These are phyloP conservation scores for Anastrepha obliqua DNA, from an alignment of 1,140 invertebrate genomes.

Conservation along the genomic window DNA sequence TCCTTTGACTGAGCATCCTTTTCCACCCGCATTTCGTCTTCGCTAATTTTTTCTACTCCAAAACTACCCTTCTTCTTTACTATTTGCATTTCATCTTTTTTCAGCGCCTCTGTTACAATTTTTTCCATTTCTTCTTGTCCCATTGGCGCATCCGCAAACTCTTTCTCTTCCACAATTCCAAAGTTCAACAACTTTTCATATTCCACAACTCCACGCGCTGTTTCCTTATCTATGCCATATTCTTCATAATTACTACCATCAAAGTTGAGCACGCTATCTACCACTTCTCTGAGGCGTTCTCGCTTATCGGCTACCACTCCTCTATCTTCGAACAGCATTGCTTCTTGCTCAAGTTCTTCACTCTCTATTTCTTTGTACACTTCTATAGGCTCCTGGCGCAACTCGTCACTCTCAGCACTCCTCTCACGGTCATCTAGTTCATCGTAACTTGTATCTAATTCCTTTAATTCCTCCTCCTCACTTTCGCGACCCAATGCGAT, in stretches of 20 bases:
- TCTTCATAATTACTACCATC: constrained; percentile 42
- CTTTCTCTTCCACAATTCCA: neutral
- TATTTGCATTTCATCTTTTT: neutral
- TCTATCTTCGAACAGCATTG: neutral
- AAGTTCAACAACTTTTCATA: constrained; percentile 38
- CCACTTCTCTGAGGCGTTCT: constrained; percentile 10
- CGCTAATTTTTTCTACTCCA: neutral
- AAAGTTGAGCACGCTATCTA: neutral
- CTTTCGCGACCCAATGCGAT: neutral
- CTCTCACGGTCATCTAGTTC: neutral
- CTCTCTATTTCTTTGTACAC: neutral
- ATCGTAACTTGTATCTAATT: constrained; percentile 27
- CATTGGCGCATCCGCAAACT: constrained; percentile 33
- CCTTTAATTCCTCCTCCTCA: neutral
- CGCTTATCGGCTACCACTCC: neutral
- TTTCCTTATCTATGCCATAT: constrained; percentile 18
- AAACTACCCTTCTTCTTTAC: neutral
- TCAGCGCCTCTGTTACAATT: constrained; percentile 22
- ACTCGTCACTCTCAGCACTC: neutral
- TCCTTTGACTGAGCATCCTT: neutral
- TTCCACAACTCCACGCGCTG: constrained; percentile 38
- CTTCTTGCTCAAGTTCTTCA: neutral
- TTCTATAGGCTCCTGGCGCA: neutral
- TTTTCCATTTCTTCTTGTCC: neutral
- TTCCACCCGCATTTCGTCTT: no score